phyloP scores from a whole-genome alignment of 2,888 invertebrate species.

The Gerris lacustris region DNA sequence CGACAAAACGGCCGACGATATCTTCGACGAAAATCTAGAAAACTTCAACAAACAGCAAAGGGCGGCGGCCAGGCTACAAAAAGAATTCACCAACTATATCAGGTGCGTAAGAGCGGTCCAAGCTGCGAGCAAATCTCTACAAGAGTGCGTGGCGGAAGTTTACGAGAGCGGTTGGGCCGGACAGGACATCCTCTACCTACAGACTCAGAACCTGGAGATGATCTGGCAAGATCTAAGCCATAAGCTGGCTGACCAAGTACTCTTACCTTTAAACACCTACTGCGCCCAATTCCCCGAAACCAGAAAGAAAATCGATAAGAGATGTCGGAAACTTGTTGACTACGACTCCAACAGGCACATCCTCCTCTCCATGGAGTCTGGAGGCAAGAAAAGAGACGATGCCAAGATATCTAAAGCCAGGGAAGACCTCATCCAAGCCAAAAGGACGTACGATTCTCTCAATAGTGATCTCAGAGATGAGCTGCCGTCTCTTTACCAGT shows the following conservation, averaged over 20 bases:
- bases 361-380: conserved; percentile 74
- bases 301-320: conserved; percentile 84
- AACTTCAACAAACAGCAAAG: conserved; percentile 90
- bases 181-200: conserved; percentile 79
- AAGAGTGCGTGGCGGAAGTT: conserved; percentile 86
- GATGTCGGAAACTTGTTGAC: conserved; percentile 91
- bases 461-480: conserved; percentile 94
- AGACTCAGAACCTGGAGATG: conserved; percentile 84
- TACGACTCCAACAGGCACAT: conserved; percentile 93
- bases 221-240: conserved; percentile 94
- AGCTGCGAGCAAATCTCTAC: conserved; percentile 79
- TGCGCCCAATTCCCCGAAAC: conserved; percentile 92
- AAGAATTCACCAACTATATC: conserved; percentile 94
- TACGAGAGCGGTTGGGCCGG: conserved; percentile 96
- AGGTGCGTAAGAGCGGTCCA: conserved; percentile 90
- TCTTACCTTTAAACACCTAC: conserved; percentile 86
- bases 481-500: conserved; percentile 84
- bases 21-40: conserved; percentile 89
- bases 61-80: conserved; percentile 82
- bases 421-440: conserved; percentile 81
- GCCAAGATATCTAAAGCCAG: conserved; percentile 52
- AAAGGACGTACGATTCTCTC: conserved; percentile 85
- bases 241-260: conserved; percentile 87
- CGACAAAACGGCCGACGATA: conserved; percentile 91
- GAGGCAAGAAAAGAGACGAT: conserved; percentile 72